Percentiles rank a stretch among this genome's conserved stretches.
Conservation (phyloP, 2,797 vertebrate genomes). For the Apogon hyalosoma region DNA sequence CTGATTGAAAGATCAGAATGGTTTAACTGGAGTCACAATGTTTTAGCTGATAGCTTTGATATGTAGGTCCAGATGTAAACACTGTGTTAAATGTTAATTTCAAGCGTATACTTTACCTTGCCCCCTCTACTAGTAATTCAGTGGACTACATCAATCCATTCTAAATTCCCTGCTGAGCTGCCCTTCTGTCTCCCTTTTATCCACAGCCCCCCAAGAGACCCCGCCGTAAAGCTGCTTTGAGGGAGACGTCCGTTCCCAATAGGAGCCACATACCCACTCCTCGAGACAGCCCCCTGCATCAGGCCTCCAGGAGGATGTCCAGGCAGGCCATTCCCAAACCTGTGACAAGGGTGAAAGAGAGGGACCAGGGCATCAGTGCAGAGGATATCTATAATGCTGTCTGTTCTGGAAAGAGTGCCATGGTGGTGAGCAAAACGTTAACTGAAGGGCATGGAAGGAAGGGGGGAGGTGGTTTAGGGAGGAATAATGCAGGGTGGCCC, state of each 20-base stretch:
- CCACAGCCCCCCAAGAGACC: slow-evolving; percentile 78
- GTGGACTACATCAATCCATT: slow-evolving; percentile 48
- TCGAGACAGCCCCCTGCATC: slow-evolving; percentile 39
- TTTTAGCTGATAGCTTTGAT: neutral
- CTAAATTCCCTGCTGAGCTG: slow-evolving; percentile 39
- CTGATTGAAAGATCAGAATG: slow-evolving; percentile 6
- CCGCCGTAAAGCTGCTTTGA: slow-evolving; percentile 59
- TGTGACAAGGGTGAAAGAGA: slow-evolving; percentile 12
- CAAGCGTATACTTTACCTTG: slow-evolving; percentile 13
- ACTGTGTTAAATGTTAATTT: slow-evolving; percentile 10
- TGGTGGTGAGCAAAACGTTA: slow-evolving; percentile 84
- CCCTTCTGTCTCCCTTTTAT: slow-evolving; percentile 63
- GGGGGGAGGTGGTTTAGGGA: slow-evolving; percentile 13
- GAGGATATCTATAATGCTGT: slow-evolving; percentile 87
- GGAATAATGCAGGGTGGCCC: slow-evolving; percentile 47
- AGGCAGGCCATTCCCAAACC: slow-evolving; percentile 38
- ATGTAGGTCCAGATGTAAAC: neutral
- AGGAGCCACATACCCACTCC: slow-evolving; percentile 10
- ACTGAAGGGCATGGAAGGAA: slow-evolving; percentile 5
- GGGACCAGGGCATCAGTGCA: slow-evolving; percentile 53
- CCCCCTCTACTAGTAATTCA: slow-evolving; percentile 27
- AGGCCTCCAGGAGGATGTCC: slow-evolving; percentile 29
- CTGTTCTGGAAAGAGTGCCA: slow-evolving; percentile 82
- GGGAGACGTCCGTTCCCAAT: slow-evolving; percentile 30
- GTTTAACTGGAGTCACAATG: neutral